These are phyloP conservation scores for Podabrus alpinus DNA, from an alignment of 2,888 invertebrate genomes.

Conservation along the genomic window DNA sequence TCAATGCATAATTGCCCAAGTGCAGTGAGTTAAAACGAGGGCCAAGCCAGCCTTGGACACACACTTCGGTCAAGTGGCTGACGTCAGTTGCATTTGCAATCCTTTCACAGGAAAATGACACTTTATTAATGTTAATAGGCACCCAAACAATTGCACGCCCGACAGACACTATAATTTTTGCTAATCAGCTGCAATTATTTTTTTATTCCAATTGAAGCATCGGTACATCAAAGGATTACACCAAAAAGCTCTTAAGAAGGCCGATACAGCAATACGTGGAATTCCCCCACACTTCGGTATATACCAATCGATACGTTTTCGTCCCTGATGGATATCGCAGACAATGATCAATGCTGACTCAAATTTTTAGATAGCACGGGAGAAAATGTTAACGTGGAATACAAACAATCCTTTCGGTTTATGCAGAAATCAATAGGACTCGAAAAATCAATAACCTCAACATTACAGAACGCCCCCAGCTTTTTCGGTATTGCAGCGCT, in stretches of 20 bases:
- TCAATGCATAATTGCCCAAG: slow-evolving; percentile 35
- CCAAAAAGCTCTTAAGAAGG: neutral
- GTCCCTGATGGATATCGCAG: neutral
- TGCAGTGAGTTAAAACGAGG: slow-evolving; percentile 33
- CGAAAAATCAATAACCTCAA: neutral
- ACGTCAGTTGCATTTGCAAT: slow-evolving; percentile 37
- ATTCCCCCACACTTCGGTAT: neutral
- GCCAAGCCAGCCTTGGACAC: slow-evolving; percentile 36
- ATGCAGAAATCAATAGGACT: neutral
- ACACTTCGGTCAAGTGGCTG: slow-evolving; percentile 38
- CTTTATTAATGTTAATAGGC: slow-evolving; percentile 34
- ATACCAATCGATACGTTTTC: neutral
- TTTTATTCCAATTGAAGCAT: neutral
- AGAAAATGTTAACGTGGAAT: neutral
- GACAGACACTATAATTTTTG: slow-evolving; percentile 21
- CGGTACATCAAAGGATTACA: neutral
- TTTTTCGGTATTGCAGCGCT: neutral
- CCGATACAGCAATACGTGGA: neutral
- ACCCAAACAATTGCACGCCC: slow-evolving; percentile 32
- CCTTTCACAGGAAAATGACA: slow-evolving; percentile 33
- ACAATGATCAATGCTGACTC: neutral
- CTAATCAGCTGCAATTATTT: neutral
- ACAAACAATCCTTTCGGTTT: neutral
- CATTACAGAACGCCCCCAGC: neutral
- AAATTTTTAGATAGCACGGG: neutral